phyloP scores from a whole-genome alignment of 2,113 vertebrate species.

The Pseudorasbora parva region DNA sequence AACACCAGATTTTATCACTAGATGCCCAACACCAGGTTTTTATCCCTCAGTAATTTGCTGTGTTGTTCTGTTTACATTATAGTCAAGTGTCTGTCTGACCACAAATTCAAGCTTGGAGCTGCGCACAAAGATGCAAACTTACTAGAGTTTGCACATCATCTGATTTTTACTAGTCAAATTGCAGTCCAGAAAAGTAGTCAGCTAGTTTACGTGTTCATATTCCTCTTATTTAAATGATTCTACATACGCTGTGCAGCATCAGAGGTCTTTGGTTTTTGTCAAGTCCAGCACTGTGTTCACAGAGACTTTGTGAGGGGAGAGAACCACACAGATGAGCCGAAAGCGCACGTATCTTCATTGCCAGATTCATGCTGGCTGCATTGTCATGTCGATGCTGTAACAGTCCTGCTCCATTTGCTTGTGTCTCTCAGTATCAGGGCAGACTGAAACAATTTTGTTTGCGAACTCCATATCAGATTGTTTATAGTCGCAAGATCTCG shows the following conservation, averaged over 20 bases:
- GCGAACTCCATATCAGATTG: neutral
- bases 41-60: no score
- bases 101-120: neutral
- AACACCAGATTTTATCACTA: no score
- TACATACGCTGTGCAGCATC: neutral
- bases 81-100: neutral
- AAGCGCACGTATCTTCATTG: neutral
- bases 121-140: neutral
- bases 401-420: neutral
- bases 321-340: neutral
- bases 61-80: neutral
- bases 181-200: neutral
- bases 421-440: neutral
- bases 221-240: neutral
- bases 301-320: neutral
- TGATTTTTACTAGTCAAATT: neutral
- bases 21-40: no score
- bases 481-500: no score
- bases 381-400: neutral
- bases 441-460: neutral
- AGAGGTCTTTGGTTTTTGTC: neutral
- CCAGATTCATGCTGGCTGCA: neutral
- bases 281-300: constrained; percentile 4
- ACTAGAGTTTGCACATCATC: neutral
- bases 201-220: neutral